Conservation (phyloP, 2,888 invertebrate genomes). For the Drosophila eohydei region DNA sequence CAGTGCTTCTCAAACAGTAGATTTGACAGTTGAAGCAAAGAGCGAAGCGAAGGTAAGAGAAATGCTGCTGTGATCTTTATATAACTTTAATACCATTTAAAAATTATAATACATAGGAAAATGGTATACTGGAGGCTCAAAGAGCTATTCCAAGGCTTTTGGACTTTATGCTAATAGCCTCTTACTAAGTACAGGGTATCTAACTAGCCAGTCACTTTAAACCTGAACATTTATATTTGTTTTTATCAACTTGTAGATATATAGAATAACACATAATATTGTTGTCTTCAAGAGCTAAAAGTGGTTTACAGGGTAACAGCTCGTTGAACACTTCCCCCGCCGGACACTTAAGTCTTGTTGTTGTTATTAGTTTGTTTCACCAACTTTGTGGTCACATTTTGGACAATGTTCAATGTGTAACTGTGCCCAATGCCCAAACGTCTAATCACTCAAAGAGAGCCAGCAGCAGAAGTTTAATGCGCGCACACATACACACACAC, state of each 20-base stretch:
- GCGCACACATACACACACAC: conserved; percentile 12
- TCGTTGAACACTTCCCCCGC: neutral
- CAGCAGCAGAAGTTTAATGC: conserved; percentile 39
- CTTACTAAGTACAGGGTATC: neutral
- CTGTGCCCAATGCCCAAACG: conserved; percentile 13
- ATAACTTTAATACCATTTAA: neutral
- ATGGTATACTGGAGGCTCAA: neutral
- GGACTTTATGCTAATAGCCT: neutral
- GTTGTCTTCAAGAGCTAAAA: neutral
- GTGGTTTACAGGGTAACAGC: neutral
- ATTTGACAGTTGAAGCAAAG: neutral
- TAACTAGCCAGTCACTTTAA: neutral
- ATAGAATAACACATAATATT: neutral
- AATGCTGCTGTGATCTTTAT: neutral
- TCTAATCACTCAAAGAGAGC: conserved; percentile 68
- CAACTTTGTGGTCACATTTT: conserved; percentile 26
- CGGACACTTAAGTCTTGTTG: neutral
- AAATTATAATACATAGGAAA: neutral
- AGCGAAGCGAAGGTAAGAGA: conserved; percentile 8
- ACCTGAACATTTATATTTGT: neutral
- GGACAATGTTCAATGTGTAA: conserved; percentile 26
- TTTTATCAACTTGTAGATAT: neutral
- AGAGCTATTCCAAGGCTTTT: no score
- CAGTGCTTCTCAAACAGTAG: neutral
- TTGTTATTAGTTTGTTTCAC: conserved; percentile 3